A percentile compares a stretch with the other conserved stretches of the same genome.
Evolutionary conservation across 2,888 invertebrate species (phyloP).

Genomic region (Acanthosepion esculentum): DNA sequence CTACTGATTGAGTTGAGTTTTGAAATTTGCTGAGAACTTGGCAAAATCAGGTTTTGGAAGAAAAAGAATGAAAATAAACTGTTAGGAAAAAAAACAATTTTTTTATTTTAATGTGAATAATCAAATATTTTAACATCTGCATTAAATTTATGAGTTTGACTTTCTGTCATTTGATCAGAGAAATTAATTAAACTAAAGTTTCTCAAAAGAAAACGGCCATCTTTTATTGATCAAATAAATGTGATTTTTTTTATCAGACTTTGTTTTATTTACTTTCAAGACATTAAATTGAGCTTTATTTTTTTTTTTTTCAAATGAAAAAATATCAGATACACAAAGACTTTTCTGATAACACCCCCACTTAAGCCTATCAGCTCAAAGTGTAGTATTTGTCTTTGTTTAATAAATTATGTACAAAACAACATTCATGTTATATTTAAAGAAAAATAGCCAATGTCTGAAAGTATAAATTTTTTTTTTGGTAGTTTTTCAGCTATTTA

Average conservation of each 20-base stretch:
- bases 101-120: not conserved
- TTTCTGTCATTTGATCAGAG: not conserved
- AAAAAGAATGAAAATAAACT: not conserved
- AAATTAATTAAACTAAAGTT: not conserved
- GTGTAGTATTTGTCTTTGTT: not conserved
- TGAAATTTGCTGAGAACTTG: not conserved
- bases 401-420: not conserved
- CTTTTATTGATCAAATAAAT: too few species aligned
- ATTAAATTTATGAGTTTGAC: not conserved
- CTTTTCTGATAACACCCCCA: not conserved
- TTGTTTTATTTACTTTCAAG: too few species aligned
- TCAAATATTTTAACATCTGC: not conserved
- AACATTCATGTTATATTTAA: constrained; percentile 8
- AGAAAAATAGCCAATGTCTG: not conserved
- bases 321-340: not conserved
- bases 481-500: not conserved
- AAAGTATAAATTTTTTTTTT: not conserved
- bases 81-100: not conserved
- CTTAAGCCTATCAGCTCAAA: not conserved
- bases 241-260: too few species aligned
- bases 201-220: too few species aligned
- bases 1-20: not conserved
- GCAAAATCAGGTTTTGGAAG: not conserved
- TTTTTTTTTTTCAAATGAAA: too few species aligned
- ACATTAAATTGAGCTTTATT: too few species aligned